Base-by-base conservation (phyloP, 2,888 invertebrate genomes). In the Corbicula japonica region DNA sequence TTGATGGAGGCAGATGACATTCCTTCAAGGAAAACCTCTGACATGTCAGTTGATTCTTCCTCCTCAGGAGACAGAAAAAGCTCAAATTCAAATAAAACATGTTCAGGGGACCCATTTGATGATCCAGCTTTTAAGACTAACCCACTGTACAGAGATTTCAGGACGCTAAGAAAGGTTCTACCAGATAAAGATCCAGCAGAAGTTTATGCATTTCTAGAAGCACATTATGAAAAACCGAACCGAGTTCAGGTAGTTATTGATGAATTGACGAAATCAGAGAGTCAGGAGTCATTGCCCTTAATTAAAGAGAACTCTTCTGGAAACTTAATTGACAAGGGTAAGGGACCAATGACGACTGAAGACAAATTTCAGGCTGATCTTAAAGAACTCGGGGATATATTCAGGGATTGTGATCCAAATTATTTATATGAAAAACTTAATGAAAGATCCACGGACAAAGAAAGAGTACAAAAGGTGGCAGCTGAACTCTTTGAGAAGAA, bases 341-440 rank as follows among this genome's bases (percentile, higher is more conserved):
- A 83, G 48, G 75, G 60, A 18, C 83, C 78, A 4, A 30, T 69
- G 35, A 80, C 78, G 15, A 44, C 65, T 21, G 76, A 76, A 56
- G 82, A 82, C 32, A 78, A 65, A 52, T 68, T 89, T 30, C 84
- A 87, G 60, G 74, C 77, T 26, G 90, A 91, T 63, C 79, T 92
- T 30, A 86, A 89, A 18, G 87, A 84, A 26, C 73, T 92, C 23
- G 79, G 75, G 68, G 86, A 85, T 44, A 86, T 92, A 56, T 91
- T 92, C 73, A 89, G 90, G 21, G 91, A 92, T 61, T 91, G 91
- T 86, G 91, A 92, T 80, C 91, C 90, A 15, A 90, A 91, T 72
- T 91, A 87, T 80, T 60, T 92, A 18, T 90, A 83, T 78, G 83
- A 91, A 32, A 78, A 85, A 56, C 77, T 92, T 30, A 87, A 88